Percentiles rank a stretch among this genome's conserved stretches.
Evolutionary conservation across 2,113 vertebrate genomes (phyloP).

Genomic region (Entelurus aequoreus): DNA sequence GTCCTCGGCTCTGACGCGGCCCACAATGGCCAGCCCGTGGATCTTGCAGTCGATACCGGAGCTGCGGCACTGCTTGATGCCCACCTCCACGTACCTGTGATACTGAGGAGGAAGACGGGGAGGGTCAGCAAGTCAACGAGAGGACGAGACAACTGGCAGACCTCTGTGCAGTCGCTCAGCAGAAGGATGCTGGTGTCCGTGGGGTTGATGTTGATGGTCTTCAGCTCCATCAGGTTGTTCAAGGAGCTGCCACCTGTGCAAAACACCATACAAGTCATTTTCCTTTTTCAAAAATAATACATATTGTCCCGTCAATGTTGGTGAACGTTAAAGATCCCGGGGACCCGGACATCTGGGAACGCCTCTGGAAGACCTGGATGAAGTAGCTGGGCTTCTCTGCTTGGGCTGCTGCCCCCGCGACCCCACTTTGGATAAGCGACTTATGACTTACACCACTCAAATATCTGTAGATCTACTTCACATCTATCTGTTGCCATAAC

Average conservation of each 20-base stretch:
- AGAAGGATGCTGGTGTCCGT: slow-evolving; percentile 89
- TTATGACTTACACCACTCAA: no score
- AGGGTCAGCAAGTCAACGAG: no score
- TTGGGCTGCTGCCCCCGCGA: no score
- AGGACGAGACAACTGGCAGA: slow-evolving; percentile 36
- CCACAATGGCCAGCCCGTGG: slow-evolving; percentile 86
- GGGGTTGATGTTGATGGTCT: slow-evolving; percentile 95
- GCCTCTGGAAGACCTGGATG: no score
- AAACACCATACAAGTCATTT: background rate
- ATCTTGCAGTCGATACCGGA: slow-evolving; percentile 98
- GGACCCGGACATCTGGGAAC: no score
- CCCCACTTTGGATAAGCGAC: no score
- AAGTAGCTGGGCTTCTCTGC: no score
- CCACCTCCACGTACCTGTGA: slow-evolving; percentile 92
- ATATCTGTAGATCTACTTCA: no score
- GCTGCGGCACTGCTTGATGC: slow-evolving; percentile 96
- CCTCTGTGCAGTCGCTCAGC: slow-evolving; percentile 91
- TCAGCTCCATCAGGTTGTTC: slow-evolving; percentile 94
- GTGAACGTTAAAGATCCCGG: no score
- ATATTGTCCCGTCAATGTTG: no score
- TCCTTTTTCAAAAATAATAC: background rate
- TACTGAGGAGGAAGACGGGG: slow-evolving; percentile 67
- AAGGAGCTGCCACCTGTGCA: slow-evolving; percentile 88
- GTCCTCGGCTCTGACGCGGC: slow-evolving; percentile 89
- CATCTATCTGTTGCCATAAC: no score